These are phyloP conservation scores for Furcula furcula DNA, from an alignment of 2,888 invertebrate species.

Conservation along the genomic window DNA sequence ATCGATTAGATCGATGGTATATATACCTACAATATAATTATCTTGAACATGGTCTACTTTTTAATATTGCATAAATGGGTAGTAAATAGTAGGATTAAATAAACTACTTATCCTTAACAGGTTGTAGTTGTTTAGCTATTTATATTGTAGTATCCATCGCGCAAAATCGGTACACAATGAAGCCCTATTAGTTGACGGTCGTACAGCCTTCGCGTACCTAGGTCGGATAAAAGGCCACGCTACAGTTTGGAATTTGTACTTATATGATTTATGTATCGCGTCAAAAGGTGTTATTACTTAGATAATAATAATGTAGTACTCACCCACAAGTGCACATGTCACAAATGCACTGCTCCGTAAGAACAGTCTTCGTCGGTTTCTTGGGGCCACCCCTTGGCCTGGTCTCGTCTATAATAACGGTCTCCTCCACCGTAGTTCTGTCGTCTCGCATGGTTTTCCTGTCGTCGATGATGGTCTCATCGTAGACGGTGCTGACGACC, in stretches of 20 bases:
- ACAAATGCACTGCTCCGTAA: slow-evolving; percentile 92
- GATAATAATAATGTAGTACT: slow-evolving; percentile 56
- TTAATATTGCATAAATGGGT: too few relatives aligned
- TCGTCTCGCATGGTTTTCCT: slow-evolving; percentile 74
- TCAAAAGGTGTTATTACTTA: slow-evolving; percentile 15
- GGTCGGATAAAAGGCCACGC: background rate
- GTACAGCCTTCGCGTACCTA: slow-evolving; percentile 8
- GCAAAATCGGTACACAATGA: slow-evolving; percentile 34
- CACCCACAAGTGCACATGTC: slow-evolving; percentile 96
- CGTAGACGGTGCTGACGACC: slow-evolving; percentile 71
- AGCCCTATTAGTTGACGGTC: slow-evolving; percentile 25
- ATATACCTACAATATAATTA: too few relatives aligned
- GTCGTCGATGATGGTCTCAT: slow-evolving; percentile 68
- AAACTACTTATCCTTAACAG: too few relatives aligned
- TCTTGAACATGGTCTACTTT: too few relatives aligned
- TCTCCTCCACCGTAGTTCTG: slow-evolving; percentile 58
- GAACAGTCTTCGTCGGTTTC: slow-evolving; percentile 62
- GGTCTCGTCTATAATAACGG: slow-evolving; percentile 63
- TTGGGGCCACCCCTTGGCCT: slow-evolving; percentile 67
- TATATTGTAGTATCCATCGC: too few relatives aligned
- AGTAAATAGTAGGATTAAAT: too few relatives aligned
- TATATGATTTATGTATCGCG: slow-evolving; percentile 11
- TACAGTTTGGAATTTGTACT: background rate
- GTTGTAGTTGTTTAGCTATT: too few relatives aligned
- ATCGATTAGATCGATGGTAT: too few relatives aligned